These are phyloP conservation scores for Drosophila insularis DNA, from an alignment of 1,140 invertebrate genomes.

Conservation along the genomic window DNA sequence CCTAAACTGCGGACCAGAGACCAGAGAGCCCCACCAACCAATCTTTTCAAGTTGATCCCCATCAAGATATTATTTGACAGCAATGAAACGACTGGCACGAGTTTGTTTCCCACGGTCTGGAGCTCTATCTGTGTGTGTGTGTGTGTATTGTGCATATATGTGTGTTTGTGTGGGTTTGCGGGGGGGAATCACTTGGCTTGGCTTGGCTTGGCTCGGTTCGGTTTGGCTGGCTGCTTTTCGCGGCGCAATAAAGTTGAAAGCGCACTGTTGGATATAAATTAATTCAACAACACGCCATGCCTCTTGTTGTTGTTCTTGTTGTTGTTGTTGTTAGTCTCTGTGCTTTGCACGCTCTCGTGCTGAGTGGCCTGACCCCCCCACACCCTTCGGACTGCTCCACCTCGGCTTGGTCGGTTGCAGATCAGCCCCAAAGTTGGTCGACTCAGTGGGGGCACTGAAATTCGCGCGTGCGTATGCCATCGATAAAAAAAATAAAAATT, in stretches of 20 bases:
- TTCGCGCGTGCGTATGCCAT: slow-evolving; percentile 80
- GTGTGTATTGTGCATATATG: slow-evolving; percentile 21
- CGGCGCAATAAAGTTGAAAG: slow-evolving; percentile 80
- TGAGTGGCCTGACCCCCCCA: slow-evolving; percentile 38
- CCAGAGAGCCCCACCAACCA: slow-evolving; percentile 66
- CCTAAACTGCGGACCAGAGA: slow-evolving; percentile 61
- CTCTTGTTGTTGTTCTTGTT: slow-evolving; percentile 31
- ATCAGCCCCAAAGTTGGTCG: slow-evolving; percentile 59
- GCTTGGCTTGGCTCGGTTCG: slow-evolving; percentile 8
- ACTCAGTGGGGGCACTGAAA: slow-evolving; percentile 73
- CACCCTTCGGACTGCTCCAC: background rate
- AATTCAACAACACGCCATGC: slow-evolving; percentile 78
- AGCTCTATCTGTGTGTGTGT: slow-evolving; percentile 58
- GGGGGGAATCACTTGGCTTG: slow-evolving; percentile 31
- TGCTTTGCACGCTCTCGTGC: slow-evolving; percentile 75
- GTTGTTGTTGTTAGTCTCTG: slow-evolving; percentile 54
- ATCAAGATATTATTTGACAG: slow-evolving; percentile 83
- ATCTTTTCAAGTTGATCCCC: slow-evolving; percentile 82
- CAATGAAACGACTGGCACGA: slow-evolving; percentile 83
- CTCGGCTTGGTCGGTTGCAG: slow-evolving; percentile 10
- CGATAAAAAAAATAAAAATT: slow-evolving; percentile 76
- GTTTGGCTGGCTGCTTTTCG: slow-evolving; percentile 66
- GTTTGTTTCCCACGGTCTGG: slow-evolving; percentile 82
- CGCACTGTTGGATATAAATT: slow-evolving; percentile 81
- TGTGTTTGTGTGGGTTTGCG: slow-evolving; percentile 60